These are phyloP conservation scores for Acanthosepion pharaonis DNA, from an alignment of 2,888 invertebrate genomes.

Conservation along the genomic window DNA sequence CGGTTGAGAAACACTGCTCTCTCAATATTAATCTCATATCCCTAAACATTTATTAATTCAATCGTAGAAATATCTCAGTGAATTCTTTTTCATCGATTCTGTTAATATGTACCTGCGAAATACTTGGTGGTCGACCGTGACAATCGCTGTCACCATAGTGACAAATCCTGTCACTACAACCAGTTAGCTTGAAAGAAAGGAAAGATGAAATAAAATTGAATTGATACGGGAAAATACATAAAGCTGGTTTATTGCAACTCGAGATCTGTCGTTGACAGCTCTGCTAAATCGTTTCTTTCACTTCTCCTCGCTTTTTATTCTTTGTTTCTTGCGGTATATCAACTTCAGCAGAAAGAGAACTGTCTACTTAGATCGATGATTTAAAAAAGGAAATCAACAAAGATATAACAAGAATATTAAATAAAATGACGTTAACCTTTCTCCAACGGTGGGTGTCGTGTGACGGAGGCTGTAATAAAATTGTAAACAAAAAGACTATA, in stretches of 20 bases:
- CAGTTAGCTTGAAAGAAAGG: not conserved
- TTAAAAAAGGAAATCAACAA: not conserved
- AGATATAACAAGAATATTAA: not conserved
- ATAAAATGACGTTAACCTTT: not conserved
- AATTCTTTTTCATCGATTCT: not conserved
- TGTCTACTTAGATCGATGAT: not conserved
- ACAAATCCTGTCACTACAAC: not conserved
- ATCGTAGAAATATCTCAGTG: not conserved
- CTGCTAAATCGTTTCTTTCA: not conserved
- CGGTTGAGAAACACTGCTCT: no score
- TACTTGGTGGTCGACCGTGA: not conserved
- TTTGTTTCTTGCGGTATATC: not conserved
- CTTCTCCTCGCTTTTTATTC: not conserved
- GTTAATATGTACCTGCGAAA: conserved; percentile 11
- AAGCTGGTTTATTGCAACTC: not conserved
- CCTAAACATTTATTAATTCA: not conserved
- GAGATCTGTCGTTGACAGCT: not conserved
- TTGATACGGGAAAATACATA: not conserved
- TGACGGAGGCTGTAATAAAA: no score
- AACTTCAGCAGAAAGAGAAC: not conserved
- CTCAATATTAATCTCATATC: not conserved
- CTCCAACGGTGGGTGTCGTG: no score
- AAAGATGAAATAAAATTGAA: not conserved
- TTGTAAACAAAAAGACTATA: no score
- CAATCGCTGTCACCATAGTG: not conserved